Conservation (phyloP, 2,113 vertebrate species). For the Alces alces region DNA sequence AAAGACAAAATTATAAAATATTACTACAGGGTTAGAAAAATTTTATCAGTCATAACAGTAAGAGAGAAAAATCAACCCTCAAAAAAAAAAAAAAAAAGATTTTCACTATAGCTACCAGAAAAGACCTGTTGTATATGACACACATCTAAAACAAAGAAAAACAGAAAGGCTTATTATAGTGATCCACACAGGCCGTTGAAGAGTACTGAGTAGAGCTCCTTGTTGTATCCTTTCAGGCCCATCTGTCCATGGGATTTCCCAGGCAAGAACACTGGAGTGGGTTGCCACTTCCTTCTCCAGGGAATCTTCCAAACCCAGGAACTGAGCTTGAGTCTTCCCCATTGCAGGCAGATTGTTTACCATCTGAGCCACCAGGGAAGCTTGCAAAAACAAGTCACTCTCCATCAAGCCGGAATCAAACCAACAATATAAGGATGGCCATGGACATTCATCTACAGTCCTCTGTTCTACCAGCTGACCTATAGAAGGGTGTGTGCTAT, state of each 20-base stretch:
- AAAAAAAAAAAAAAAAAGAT: background rate
- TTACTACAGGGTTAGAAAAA: background rate
- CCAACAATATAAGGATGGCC: background rate
- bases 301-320: background rate
- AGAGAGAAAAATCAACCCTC: background rate
- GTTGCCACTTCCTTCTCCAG: background rate
- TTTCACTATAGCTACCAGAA: background rate
- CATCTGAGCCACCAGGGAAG: background rate
- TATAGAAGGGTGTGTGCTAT: accelerated
- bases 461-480: background rate
- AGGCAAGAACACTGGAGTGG: background rate
- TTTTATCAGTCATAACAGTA: background rate
- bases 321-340: background rate
- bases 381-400: background rate
- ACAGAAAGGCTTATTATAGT: background rate
- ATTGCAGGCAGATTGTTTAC: background rate
- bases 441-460: background rate
- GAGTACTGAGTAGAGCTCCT: background rate
- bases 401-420: background rate
- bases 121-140: background rate
- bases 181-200: background rate
- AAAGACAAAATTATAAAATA: background rate
- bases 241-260: background rate
- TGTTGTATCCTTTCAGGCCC: background rate
- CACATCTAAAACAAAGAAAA: background rate